phyloP scores from a whole-genome alignment of 2,797 vertebrate species.

The Anabacerthia variegaticeps region DNA sequence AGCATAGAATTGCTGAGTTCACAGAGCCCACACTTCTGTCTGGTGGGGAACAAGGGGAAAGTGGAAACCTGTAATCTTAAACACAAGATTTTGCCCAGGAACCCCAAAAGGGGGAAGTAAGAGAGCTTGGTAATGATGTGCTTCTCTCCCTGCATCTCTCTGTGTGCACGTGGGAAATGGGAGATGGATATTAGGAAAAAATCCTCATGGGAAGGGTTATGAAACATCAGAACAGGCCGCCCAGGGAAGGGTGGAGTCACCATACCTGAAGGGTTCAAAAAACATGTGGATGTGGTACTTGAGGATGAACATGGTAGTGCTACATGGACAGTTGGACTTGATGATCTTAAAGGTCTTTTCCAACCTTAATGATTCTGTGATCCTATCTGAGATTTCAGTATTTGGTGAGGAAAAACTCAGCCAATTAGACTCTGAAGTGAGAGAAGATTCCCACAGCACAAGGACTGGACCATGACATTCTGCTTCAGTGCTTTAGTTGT shows the following conservation, averaged over 20 bases:
- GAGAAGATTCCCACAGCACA: too few species aligned
- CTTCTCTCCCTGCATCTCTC: fast-evolving
- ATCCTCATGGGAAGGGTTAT: fast-evolving
- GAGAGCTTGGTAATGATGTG: too few species aligned
- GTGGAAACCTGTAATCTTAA: background rate
- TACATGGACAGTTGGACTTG: background rate
- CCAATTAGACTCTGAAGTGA: background rate
- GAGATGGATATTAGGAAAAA: too few species aligned
- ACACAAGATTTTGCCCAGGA: background rate
- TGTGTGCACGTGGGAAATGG: fast-evolving
- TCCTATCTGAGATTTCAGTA: background rate
- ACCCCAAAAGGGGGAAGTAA: fast-evolving
- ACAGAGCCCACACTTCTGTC: background rate
- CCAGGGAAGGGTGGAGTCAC: background rate
- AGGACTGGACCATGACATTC: background rate
- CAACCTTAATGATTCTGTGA: fast-evolving
- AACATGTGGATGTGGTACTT: fast-evolving
- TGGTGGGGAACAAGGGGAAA: background rate
- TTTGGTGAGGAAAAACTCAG: background rate
- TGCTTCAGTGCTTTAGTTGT: background rate
- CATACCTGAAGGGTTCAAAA: background rate
- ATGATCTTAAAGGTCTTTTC: background rate
- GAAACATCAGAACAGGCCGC: background rate
- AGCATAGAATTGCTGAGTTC: background rate
- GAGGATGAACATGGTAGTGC: background rate